A percentile compares a stretch with the other conserved stretches of the same genome.
Evolutionary conservation across 2,797 vertebrate species (phyloP).

Genomic region (Scarus forsteni): DNA sequence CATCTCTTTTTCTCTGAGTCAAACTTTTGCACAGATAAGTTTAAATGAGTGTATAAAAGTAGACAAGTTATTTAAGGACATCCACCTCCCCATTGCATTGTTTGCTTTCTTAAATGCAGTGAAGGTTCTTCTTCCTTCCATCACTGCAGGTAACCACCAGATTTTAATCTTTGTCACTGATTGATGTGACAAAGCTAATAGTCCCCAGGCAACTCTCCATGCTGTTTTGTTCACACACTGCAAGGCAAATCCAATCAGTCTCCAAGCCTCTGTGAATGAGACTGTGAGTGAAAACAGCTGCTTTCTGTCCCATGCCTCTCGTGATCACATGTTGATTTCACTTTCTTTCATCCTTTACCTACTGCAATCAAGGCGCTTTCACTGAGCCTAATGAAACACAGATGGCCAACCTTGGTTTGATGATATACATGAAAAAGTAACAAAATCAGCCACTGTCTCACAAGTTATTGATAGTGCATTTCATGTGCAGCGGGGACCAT

Average conservation of each 20-base stretch:
- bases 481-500: conserved; percentile 13
- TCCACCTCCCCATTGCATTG: not conserved
- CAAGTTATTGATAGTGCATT: conserved; percentile 50
- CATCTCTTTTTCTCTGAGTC: not conserved
- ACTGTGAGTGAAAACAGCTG: conserved; percentile 26
- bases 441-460: conserved; percentile 41
- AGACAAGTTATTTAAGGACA: not conserved
- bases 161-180: conserved; percentile 30
- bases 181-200: conserved; percentile 3
- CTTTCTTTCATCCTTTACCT: conserved; percentile 46
- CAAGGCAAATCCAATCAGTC: conserved; percentile 50
- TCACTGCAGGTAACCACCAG: conserved; percentile 23
- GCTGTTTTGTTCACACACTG: conserved; percentile 35
- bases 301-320: conserved; percentile 25
- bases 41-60: not conserved
- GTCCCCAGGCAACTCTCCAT: conserved; percentile 28
- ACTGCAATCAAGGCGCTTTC: conserved; percentile 30
- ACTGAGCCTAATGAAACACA: conserved; percentile 51
- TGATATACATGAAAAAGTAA: conserved; percentile 49
- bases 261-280: conserved; percentile 14
- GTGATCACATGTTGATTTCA: conserved; percentile 37
- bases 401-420: conserved; percentile 44
- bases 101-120: not conserved
- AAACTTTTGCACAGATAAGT: not conserved
- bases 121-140: not conserved